Percentiles rank a stretch among this genome's conserved stretches.
Evolutionary conservation across 2,888 invertebrate genomes (phyloP).

Genomic region (Malthinus seriepunctatus): DNA sequence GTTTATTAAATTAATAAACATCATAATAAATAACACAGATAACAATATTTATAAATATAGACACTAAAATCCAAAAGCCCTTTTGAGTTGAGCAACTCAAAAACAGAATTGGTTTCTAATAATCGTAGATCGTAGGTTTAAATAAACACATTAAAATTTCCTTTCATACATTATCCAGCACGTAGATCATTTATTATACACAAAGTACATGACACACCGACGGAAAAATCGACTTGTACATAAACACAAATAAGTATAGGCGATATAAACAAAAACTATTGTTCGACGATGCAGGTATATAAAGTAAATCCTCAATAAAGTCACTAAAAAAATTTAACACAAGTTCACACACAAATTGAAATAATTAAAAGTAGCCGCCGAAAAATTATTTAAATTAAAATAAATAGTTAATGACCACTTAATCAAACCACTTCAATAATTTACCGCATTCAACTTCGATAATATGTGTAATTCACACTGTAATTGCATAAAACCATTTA

Average conservation of each 20-base stretch:
- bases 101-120: too few species aligned
- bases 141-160: background rate
- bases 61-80: background rate
- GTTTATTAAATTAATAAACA: background rate
- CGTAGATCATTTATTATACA: slow-evolving; percentile 19
- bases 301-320: slow-evolving; percentile 1
- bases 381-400: slow-evolving; percentile 32
- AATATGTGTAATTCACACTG: slow-evolving; percentile 57
- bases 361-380: slow-evolving; percentile 18
- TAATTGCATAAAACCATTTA: slow-evolving; percentile 55
- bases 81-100: too few species aligned
- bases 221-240: slow-evolving; percentile 8
- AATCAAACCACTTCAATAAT: slow-evolving; percentile 38
- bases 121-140: too few species aligned
- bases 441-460: slow-evolving; percentile 49
- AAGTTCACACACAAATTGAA: slow-evolving; percentile 16
- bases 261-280: slow-evolving; percentile 1
- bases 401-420: slow-evolving; percentile 33
- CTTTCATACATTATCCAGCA: slow-evolving; percentile 20
- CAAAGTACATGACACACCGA: slow-evolving; percentile 19
- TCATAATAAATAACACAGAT: slow-evolving; percentile 1
- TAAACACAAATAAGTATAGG: slow-evolving; percentile 11
- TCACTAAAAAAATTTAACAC: slow-evolving; percentile 6
- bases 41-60: background rate
- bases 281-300: slow-evolving; percentile 4